These are phyloP conservation scores for Mizuhopecten yessoensis DNA, from an alignment of 1,140 invertebrate species.

Conservation along the genomic window DNA sequence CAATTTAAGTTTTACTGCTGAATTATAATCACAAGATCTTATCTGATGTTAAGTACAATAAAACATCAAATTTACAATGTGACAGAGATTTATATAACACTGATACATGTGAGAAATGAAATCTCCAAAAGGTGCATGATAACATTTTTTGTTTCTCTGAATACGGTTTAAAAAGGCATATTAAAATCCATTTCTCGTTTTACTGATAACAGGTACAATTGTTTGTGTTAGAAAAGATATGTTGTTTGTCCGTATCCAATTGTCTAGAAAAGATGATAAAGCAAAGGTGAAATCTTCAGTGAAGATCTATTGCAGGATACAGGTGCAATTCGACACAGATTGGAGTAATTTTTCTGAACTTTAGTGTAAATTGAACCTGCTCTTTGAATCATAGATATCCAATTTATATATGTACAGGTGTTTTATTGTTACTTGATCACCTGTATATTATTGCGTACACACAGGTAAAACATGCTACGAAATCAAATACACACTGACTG, in stretches of 20 bases:
- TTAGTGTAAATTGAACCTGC: too few species aligned
- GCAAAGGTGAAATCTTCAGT: not conserved
- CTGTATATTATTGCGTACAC: not conserved
- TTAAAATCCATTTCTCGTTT: not conserved
- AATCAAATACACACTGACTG: not conserved
- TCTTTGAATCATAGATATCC: not conserved
- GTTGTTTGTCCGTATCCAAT: not conserved
- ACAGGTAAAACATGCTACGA: not conserved
- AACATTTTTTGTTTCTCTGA: not conserved
- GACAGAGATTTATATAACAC: too few species aligned
- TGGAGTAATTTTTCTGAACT: not conserved
- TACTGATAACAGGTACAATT: not conserved
- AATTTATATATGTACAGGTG: not conserved
- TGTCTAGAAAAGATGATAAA: not conserved
- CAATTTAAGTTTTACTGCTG: too few species aligned
- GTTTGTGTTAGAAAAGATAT: not conserved
- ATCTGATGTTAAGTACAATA: too few species aligned
- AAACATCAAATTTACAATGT: too few species aligned
- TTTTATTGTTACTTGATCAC: not conserved
- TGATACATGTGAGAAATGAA: too few species aligned
- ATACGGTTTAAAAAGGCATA: not conserved
- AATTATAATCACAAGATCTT: too few species aligned
- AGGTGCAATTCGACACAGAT: not conserved
- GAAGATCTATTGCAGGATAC: not conserved
- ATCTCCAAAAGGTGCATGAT: not conserved